Conservation (phyloP, 2,888 invertebrate species). For the Cantharis rustica region DNA sequence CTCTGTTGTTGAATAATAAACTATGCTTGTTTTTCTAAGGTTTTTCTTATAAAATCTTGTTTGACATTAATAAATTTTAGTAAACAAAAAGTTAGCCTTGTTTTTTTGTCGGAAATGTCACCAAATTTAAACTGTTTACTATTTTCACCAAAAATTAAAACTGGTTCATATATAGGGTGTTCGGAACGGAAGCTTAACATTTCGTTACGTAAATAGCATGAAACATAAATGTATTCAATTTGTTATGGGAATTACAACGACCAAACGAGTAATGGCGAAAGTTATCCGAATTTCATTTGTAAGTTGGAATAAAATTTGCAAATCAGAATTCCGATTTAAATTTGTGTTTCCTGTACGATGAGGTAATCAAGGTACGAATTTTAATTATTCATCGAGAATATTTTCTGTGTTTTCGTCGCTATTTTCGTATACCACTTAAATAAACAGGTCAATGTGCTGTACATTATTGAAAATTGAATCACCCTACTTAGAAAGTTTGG, state of each 20-base stretch:
- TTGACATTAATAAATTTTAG: not conserved
- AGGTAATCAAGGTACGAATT: not conserved
- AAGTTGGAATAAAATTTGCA: not conserved
- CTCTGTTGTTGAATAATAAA: no score
- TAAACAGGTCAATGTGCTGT: not conserved
- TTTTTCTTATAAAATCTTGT: no score
- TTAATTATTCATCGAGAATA: not conserved
- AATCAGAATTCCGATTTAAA: not conserved
- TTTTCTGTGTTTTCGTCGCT: not conserved
- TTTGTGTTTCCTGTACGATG: not conserved
- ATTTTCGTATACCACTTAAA: not conserved
- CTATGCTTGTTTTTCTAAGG: no score
- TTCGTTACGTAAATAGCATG: not conserved
- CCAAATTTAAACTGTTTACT: not conserved
- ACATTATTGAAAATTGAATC: not conserved
- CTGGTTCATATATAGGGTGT: not conserved
- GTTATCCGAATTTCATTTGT: not conserved
- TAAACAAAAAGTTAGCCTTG: not conserved
- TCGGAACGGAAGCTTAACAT: not conserved
- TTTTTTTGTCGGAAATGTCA: not conserved
- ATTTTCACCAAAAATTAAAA: not conserved
- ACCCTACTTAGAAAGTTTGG: not conserved
- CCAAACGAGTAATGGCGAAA: not conserved
- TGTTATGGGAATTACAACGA: not conserved
- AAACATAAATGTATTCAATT: no score